These are phyloP conservation scores for Aphelenchoides fujianensis DNA, from an alignment of 1,140 invertebrate genomes.

Conservation along the genomic window DNA sequence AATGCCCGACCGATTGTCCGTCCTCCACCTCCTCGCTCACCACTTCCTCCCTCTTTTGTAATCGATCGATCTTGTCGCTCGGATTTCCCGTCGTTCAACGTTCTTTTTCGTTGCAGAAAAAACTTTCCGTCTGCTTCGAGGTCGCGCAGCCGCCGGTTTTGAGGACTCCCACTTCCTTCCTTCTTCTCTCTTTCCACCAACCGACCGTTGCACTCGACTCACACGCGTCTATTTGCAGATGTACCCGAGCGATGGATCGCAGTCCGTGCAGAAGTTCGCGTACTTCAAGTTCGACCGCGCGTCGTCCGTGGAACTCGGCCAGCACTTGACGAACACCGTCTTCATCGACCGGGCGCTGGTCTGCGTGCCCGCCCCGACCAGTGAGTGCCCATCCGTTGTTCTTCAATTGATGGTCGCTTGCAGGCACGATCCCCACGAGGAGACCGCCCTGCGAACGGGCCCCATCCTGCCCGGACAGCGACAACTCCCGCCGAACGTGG, in stretches of 20 bases:
- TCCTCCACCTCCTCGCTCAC: too few relatives aligned
- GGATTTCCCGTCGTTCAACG: slow-evolving; percentile 20
- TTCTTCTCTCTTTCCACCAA: not conserved
- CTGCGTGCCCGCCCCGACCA: slow-evolving; percentile 78
- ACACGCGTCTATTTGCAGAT: slow-evolving; percentile 44
- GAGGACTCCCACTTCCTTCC: not conserved
- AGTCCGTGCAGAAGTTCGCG: slow-evolving; percentile 80
- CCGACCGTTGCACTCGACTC: not conserved
- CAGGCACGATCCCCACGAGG: slow-evolving; percentile 87
- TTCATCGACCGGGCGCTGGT: slow-evolving; percentile 96
- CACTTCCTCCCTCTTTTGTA: too few relatives aligned
- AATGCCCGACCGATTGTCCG: not conserved
- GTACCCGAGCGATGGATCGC: slow-evolving; percentile 66
- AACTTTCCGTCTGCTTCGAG: not conserved
- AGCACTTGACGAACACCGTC: slow-evolving; percentile 96
- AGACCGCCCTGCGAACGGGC: slow-evolving; percentile 81
- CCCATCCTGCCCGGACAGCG: slow-evolving; percentile 76
- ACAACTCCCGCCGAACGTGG: slow-evolving; percentile 73
- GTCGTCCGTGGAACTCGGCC: slow-evolving; percentile 79
- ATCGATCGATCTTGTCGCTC: too few relatives aligned
- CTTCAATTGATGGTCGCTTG: slow-evolving; percentile 33
- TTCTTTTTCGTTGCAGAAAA: slow-evolving; percentile 10
- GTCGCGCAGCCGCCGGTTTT: not conserved
- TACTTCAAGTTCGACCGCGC: slow-evolving; percentile 92
- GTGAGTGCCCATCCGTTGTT: slow-evolving; percentile 62